phyloP scores from a whole-genome alignment of 2,113 vertebrate genomes.

The Pitta sordida region DNA sequence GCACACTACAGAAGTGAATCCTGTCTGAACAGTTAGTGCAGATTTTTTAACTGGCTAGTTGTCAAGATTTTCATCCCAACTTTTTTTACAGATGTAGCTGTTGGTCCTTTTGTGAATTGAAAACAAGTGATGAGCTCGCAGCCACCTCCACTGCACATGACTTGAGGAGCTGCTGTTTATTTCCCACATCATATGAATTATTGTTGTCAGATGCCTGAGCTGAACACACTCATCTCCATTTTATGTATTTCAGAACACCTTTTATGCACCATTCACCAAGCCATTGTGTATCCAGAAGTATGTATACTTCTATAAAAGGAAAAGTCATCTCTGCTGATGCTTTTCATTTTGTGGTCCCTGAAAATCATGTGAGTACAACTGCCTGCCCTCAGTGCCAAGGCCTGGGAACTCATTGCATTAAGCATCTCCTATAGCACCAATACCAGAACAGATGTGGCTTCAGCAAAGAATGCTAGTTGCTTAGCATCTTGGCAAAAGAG shows the following conservation, averaged over 20 bases:
- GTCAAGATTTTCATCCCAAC: background rate
- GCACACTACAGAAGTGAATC: background rate
- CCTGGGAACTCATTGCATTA: background rate
- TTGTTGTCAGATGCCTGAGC: constrained; percentile 17
- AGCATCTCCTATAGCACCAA: background rate
- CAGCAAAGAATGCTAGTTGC: background rate
- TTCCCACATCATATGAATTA: background rate
- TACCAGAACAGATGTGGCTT: background rate
- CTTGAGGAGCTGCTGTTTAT: background rate
- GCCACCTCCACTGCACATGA: background rate
- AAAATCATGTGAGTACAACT: background rate
- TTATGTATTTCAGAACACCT: constrained; percentile 22
- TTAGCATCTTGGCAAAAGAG: background rate
- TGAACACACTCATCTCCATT: constrained; percentile 6
- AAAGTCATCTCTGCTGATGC: background rate
- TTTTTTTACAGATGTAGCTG: background rate
- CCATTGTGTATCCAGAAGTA: constrained; percentile 11
- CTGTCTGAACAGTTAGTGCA: background rate
- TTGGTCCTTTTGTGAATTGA: background rate
- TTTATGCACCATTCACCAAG: constrained; percentile 14
- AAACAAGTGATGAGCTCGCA: background rate
- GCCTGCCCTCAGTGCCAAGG: background rate
- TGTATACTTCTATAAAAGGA: background rate
- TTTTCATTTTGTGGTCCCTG: background rate
- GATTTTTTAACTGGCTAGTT: background rate